Base-by-base conservation (phyloP, 2,113 vertebrate genomes). In the Lepisosteus oculatus region DNA sequence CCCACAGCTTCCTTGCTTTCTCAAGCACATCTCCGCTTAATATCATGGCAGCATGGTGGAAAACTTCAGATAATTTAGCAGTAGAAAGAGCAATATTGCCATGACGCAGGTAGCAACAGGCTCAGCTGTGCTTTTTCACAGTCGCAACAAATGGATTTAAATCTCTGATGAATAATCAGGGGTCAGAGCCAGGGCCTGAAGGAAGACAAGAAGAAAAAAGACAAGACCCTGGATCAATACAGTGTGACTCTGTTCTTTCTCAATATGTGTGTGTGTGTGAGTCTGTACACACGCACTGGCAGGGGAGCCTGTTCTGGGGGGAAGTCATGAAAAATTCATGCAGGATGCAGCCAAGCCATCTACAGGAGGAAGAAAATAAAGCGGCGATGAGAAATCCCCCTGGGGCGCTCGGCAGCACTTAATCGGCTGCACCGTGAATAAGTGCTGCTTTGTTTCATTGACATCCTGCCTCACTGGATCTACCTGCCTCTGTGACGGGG, bases 261-360 rank as follows among this genome's bases (percentile, higher is more conserved):
- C 57, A 29, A 7, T 63, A 15, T 64, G 62, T 12, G 62, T 64
- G n/a, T 64, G 47, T 71, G 17, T 76, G 55, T 70, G 42, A 55
- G 55, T 62, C 29, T 70, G 51, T 54, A 54, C 69, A 44, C 13
- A 55, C 67, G 69, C 17, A 86, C 86, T 90, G 91, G 90, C 87
- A 84, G 89, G 89, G 91, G 85, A 88, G 92, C 84, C 92, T 90
- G 85, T 88, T 86, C 89, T 85, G 92, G 88, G 84, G 87, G 86
- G 70, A 69, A 90, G 86, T 92, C 91, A 95, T 95, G 88, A 96
- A 97, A 94, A 91, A 94, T 94, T 95, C 89, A 95, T 92, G 85
- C 83, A 77, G 70, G 90, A 94, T 90, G 89, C 92, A 90, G 92
- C 88, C 88, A 88, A 90, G 88, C 86, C 89, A 91, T 93, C 91